These are phyloP conservation scores for Drepanosiphum platanoidis DNA, from an alignment of 2,888 invertebrate species.

Conservation along the genomic window DNA sequence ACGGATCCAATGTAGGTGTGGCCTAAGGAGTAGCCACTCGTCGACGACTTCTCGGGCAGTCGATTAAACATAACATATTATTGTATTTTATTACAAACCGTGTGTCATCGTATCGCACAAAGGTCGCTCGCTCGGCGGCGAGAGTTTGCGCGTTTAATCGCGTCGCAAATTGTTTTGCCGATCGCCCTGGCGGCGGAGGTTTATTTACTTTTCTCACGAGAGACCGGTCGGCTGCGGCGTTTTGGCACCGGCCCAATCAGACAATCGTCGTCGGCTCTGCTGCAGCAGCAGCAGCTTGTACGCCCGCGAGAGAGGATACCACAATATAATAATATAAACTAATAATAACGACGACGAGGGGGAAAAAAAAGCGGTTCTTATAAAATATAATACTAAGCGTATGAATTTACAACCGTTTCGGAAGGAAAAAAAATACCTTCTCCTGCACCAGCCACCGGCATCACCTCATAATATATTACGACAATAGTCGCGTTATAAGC, in stretches of 20 bases:
- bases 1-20: no score
- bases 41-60: no score
- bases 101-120: no score
- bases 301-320: background rate
- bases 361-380: background rate
- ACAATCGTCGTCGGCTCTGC: background rate
- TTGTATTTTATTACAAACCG: no score
- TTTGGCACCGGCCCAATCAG: slow-evolving; percentile 52
- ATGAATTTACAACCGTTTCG: background rate
- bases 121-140: background rate
- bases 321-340: background rate
- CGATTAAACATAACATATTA: no score
- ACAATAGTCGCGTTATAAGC: background rate
- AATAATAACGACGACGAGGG: background rate
- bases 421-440: background rate
- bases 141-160: no score
- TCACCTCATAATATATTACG: background rate
- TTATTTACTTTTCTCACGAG: slow-evolving; percentile 47
- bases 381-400: background rate
- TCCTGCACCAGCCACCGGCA: no score
- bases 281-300: slow-evolving; percentile 1
- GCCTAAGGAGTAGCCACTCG: no score
- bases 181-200: background rate
- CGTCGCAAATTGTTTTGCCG: slow-evolving; percentile 21
- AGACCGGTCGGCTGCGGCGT: slow-evolving; percentile 1